Evolutionary conservation across 37 sponge, comb jelly and placozoan species (phyloP).

Genomic region (Beroe forskalii): DNA sequence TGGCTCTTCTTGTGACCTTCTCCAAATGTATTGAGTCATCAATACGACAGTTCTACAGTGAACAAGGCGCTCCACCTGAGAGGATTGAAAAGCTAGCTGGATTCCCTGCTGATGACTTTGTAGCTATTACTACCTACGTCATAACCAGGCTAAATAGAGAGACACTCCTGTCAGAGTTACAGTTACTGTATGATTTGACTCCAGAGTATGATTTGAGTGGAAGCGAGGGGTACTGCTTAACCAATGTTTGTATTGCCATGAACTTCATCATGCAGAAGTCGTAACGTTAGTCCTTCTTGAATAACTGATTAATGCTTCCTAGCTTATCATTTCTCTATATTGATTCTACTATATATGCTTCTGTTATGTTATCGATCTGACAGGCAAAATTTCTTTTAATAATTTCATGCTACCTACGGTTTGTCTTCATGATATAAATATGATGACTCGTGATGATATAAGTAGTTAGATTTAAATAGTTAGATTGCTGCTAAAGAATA

Average conservation of each 20-base stretch:
- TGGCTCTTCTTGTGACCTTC: neutral
- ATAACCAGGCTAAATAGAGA: neutral
- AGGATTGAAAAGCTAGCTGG: neutral
- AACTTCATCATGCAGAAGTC: neutral
- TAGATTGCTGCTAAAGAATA: no score
- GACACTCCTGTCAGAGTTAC: neutral
- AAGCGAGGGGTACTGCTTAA: neutral
- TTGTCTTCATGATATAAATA: no score
- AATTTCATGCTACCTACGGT: no score
- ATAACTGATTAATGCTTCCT: no score
- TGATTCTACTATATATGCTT: no score
- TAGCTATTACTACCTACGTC: neutral
- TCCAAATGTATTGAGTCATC: neutral
- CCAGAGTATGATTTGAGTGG: neutral
- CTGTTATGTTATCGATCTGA: no score
- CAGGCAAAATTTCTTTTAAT: no score
- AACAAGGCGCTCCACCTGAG: neutral
- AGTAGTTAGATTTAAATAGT: no score
- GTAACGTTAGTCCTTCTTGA: no score
- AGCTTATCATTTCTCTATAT: no score
- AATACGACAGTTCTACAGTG: neutral
- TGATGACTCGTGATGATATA: no score
- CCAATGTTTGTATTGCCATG: neutral
- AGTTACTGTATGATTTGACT: neutral
- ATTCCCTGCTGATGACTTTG: neutral